Conservation (phyloP, 1,140 invertebrate genomes). For the Hetaerina americana region DNA sequence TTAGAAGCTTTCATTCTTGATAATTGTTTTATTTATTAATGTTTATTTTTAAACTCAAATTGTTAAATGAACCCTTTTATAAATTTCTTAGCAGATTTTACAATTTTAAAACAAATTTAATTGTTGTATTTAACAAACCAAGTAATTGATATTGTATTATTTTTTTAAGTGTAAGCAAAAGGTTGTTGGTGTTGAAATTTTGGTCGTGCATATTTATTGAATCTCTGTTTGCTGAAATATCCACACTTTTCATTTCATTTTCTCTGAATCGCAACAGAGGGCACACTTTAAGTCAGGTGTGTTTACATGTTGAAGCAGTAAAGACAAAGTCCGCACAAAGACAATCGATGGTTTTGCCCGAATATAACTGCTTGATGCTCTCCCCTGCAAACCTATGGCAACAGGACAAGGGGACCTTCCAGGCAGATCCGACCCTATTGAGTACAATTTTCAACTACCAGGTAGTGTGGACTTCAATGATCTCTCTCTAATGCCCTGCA, state of each 20-base stretch:
- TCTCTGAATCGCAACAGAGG: too few relatives aligned
- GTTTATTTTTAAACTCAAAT: too few relatives aligned
- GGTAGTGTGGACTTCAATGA: conserved; percentile 34
- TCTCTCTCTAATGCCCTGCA: conserved; percentile 14
- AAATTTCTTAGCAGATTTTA: too few relatives aligned
- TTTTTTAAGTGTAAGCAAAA: background rate
- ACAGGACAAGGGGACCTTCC: conserved; percentile 61
- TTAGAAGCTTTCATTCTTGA: too few relatives aligned
- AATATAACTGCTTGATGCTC: conserved; percentile 82
- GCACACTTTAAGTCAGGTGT: conserved; percentile 59
- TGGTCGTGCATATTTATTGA: too few relatives aligned
- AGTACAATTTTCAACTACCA: conserved; percentile 70
- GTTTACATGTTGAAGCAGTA: conserved; percentile 73
- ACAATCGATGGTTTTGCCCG: conserved; percentile 53
- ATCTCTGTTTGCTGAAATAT: too few relatives aligned
- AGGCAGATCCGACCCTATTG: conserved; percentile 60
- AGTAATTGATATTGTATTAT: background rate
- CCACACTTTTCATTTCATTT: too few relatives aligned
- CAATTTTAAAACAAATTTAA: too few relatives aligned
- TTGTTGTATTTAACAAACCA: too few relatives aligned
- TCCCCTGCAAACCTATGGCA: conserved; percentile 92
- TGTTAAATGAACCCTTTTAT: too few relatives aligned
- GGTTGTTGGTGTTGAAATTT: too few relatives aligned
- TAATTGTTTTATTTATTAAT: too few relatives aligned
- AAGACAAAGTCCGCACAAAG: conserved; percentile 42